Evolutionary conservation across 1,140 invertebrate species (phyloP), one percentile per base, ranked within the genome.

Genomic region (Anastrepha obliqua): DNA sequence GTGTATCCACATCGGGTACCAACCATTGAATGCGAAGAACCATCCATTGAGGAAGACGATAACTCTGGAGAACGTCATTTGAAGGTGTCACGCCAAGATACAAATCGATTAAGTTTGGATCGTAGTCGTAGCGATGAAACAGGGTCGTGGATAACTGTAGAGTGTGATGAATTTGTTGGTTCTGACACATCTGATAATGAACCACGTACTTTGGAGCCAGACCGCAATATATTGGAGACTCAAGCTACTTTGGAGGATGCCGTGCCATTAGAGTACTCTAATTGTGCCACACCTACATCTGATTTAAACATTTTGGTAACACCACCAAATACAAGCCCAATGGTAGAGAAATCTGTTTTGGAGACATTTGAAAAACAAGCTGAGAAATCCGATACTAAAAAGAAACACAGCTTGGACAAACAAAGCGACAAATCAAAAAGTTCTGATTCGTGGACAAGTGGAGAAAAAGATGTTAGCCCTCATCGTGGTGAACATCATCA

Each of bases 351-450:
- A 81, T 92, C 92, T 8, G 90, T 92, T 1, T 88, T 92, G 39
- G 92, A 91, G 74, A 91, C 90, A 0, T 91, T 93, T 74, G 90
- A 91, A 62, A 93, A 92, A 55, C 87, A 89, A 87, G 17, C 59
- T 3, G 85, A 88, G 47, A 62, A 81, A 47, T 29, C 90, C 1
- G 91, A 92, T 11, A 89, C 29, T 58, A 91, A 90, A 87, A 91
- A 90, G 91, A 88, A 94, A 90, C 90, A 94, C 93, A 93, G 91
- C 93, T 89, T 94, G n/a, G 91, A 95, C 17, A 96, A 96, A 91
- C 92, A 95, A 86, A 95, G 95, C 89, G 95, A 96, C 90, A 94
- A 95, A 88, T 96, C 95, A 0, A 94, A 95, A 90, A 96, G 95
- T 89, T 96, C 95, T 7, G 95, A 96, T 90, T 95, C 95, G 9